These are phyloP conservation scores for Agriopis marginaria DNA, from an alignment of 2,888 invertebrate species.

Conservation along the genomic window DNA sequence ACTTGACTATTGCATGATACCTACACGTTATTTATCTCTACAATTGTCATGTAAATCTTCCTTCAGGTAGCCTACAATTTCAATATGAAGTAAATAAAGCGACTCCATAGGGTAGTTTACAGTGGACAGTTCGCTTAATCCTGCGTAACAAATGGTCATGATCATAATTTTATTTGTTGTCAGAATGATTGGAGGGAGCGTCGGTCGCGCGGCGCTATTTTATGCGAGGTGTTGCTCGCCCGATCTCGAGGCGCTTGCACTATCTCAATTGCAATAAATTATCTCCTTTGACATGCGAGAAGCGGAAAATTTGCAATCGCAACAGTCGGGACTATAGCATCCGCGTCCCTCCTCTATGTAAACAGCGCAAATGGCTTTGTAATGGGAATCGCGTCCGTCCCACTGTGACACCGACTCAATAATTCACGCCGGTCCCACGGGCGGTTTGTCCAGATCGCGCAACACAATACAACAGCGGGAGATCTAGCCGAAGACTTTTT, in stretches of 20 bases:
- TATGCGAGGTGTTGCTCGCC: constrained; percentile 70
- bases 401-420: constrained; percentile 75
- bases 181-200: constrained; percentile 67
- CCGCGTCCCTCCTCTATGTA: constrained; percentile 74
- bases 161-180: constrained; percentile 75
- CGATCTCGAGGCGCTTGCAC: constrained; percentile 71
- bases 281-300: constrained; percentile 79
- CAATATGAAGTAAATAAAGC: constrained; percentile 40
- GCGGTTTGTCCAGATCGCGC: constrained; percentile 80
- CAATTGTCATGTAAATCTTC: constrained; percentile 28
- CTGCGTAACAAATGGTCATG: constrained; percentile 69
- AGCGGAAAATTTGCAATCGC: constrained; percentile 81
- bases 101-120: constrained; percentile 50
- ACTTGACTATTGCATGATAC: constrained; percentile 21
- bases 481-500: constrained; percentile 79
- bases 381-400: constrained; percentile 76
- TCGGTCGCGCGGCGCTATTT: constrained; percentile 63
- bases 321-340: constrained; percentile 63
- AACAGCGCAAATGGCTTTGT: constrained; percentile 81
- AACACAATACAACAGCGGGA: constrained; percentile 82
- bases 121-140: constrained; percentile 60
- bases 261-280: constrained; percentile 83
- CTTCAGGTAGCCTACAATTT: constrained; percentile 31
- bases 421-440: constrained; percentile 79
- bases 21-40: constrained; percentile 17